Base-by-base conservation (phyloP, 1,140 invertebrate species). In the Apis cerana region DNA sequence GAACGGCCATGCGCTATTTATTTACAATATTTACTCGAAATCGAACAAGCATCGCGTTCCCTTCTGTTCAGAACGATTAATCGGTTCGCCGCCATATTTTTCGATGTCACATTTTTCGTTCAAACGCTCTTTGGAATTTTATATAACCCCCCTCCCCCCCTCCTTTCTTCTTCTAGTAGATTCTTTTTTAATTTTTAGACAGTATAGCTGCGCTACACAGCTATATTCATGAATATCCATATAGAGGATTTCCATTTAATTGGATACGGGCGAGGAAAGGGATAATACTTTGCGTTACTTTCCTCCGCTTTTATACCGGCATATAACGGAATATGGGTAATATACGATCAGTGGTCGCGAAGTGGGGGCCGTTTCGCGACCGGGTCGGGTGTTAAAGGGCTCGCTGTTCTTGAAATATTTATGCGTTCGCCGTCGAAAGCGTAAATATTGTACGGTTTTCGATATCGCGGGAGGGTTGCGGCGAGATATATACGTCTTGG, bases 371-470 rank as follows among this genome's bases (percentile, higher is more conserved):
- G 64, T 75, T 76, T 23, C 54, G 72, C 64, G 70, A 11, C 19
- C 61, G 33, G 33, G 72, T n/a, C 58, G 54, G 78, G 76, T 7
- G 82, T 85, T 70, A 83, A 83, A 88, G 77, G 85, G 85, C 80
- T 68, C 68, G 58, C 23, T 82, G 85, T 87, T 83, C 79, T 81
- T 90, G 87, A 90, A 90, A 90, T 88, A 90, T 90, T 90, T 90
- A 89, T 88, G 85, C 85, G 72, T 83, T 84, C 64, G 65, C 83
- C 82, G 69, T 75, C 84, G 84, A 89, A 86, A 89, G 83, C 85
- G 89, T 90, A 89, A 90, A 90, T 90, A 90, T 90, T 88, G 84
- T 74, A 89, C 86, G 89, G 75, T 65, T 74, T 70, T 88, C 74
- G 82, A 77, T 87, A 78, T 82, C 85, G 75, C 56, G 56, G 70